Evolutionary conservation across 2,113 vertebrate genomes (phyloP).

Genomic region (Eretmochelys imbricata): DNA sequence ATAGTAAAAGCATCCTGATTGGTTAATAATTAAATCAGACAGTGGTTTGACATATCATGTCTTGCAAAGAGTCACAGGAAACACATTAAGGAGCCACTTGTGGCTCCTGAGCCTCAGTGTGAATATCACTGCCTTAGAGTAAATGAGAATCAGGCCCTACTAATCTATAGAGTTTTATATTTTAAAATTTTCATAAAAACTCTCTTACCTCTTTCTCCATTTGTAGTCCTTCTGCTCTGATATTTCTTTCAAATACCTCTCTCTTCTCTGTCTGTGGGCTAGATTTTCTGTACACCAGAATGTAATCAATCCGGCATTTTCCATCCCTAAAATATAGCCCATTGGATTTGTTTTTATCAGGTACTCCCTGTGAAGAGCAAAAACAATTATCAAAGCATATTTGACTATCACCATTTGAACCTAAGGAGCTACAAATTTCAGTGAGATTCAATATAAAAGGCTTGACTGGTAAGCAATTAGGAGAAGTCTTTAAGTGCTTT

Average conservation of each 20-base stretch:
- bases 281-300: conserved; percentile 94
- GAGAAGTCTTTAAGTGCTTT: background rate
- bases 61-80: background rate
- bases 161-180: background rate
- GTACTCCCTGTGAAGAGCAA: conserved; percentile 75
- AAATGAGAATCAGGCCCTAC: conserved; percentile 7
- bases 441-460: background rate
- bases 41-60: background rate
- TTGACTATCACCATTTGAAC: background rate
- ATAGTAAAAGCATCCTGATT: background rate
- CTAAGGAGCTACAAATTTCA: background rate
- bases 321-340: conserved; percentile 92
- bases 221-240: conserved; percentile 92
- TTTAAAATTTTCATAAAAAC: conserved; percentile 9
- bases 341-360: conserved; percentile 83
- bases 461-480: background rate
- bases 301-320: conserved; percentile 92
- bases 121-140: background rate
- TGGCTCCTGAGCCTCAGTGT: background rate
- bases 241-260: conserved; percentile 94
- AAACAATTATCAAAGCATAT: background rate
- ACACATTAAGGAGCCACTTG: background rate
- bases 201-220: conserved; percentile 92
- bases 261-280: conserved; percentile 89
- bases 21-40: background rate